Percentiles rank a stretch among this genome's conserved stretches.
These are phyloP conservation scores for Eumerus sabulonum DNA, from an alignment of 2,888 invertebrate species.

Conservation along the genomic window DNA sequence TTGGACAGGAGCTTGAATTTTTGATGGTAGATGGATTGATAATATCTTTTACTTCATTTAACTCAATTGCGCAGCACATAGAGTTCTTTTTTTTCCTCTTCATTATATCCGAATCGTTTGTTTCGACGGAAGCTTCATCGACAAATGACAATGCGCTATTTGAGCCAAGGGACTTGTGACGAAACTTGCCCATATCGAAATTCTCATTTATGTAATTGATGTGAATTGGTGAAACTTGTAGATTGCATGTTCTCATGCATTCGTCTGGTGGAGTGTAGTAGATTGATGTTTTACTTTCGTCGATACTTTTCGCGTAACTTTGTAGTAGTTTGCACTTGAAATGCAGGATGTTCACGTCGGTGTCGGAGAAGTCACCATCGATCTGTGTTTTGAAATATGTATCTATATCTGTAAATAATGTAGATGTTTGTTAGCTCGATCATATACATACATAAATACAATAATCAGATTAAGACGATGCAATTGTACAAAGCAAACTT, in stretches of 20 bases:
- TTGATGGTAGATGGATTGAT: conserved; percentile 71
- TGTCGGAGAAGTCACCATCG: conserved; percentile 71
- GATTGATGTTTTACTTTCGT: conserved; percentile 85
- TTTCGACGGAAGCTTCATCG: conserved; percentile 5
- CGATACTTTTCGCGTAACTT: conserved; percentile 71
- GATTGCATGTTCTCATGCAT: conserved; percentile 72
- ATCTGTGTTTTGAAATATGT: conserved; percentile 78
- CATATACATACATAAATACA: too few relatives aligned
- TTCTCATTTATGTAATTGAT: conserved; percentile 78
- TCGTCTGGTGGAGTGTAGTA: conserved; percentile 87
- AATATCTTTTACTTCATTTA: conserved; percentile 67
- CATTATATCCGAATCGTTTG: not conserved
- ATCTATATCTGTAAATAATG: conserved; percentile 75
- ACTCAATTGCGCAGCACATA: conserved; percentile 21
- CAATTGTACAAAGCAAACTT: too few relatives aligned
- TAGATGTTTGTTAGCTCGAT: too few relatives aligned
- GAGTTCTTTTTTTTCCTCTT: conserved; percentile 5
- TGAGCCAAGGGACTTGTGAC: too few relatives aligned
- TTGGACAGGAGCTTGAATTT: conserved; percentile 77
- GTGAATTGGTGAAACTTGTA: conserved; percentile 81
- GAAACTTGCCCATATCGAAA: conserved; percentile 70
- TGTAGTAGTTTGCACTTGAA: conserved; percentile 74
- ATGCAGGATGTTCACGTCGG: conserved; percentile 74
- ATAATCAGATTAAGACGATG: too few relatives aligned
- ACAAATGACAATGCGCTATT: conserved; percentile 38